phyloP scores from a whole-genome alignment of 2,888 invertebrate genomes.

The Rotaria sp. region DNA sequence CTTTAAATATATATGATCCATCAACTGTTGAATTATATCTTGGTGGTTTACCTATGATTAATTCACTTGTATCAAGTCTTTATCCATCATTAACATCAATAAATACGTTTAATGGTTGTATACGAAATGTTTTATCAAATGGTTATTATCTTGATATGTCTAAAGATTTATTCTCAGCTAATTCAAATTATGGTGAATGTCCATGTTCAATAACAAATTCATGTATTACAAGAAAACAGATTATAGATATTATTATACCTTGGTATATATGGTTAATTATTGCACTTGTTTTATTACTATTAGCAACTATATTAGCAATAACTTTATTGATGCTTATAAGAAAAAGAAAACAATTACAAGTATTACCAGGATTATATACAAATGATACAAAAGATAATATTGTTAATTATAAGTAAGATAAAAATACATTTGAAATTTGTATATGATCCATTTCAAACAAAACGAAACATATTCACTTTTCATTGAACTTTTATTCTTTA shows the following conservation, averaged over 20 bases:
- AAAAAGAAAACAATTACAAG: neutral
- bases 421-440: neutral
- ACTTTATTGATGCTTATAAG: neutral
- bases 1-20: neutral
- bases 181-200: neutral
- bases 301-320: neutral
- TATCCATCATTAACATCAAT: neutral
- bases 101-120: neutral
- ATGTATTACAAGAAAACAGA: neutral
- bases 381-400: neutral
- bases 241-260: neutral
- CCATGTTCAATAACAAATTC: neutral
- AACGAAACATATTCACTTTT: too few species aligned
- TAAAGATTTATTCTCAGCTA: neutral
- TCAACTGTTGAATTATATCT: neutral
- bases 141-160: slow-evolving; percentile 24
- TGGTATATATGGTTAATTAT: slow-evolving; percentile 14
- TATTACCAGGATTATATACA: neutral
- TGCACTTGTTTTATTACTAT: neutral
- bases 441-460: too few species aligned
- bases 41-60: neutral
- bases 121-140: slow-evolving; percentile 1
- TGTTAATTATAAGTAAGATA: slow-evolving; percentile 21
- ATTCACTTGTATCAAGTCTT: neutral
- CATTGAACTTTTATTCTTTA: too few species aligned